Evolutionary conservation across 1,140 invertebrate genomes (phyloP).

Genomic region (Heliconius nattereri): DNA sequence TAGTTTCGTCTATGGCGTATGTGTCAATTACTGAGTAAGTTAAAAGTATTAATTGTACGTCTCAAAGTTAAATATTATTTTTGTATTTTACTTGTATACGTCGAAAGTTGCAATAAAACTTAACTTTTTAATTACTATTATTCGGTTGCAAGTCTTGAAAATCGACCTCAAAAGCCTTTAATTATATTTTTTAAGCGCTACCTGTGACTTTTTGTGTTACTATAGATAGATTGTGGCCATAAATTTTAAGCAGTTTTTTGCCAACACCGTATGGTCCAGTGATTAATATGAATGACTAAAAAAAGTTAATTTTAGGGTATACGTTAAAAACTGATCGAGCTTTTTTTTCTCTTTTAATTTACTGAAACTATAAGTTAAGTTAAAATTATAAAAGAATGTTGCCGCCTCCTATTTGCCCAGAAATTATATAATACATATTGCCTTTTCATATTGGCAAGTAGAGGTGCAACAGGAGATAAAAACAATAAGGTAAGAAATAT

Average conservation of each 20-base stretch:
- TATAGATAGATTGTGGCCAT: neutral
- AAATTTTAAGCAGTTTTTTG: conserved; percentile 2
- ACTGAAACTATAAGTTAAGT: neutral
- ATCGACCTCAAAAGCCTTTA: conserved; percentile 25
- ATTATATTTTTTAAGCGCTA: conserved; percentile 29
- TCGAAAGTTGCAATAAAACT: neutral
- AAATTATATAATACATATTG: too few relatives aligned
- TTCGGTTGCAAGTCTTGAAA: neutral
- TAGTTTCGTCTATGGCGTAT: too few relatives aligned
- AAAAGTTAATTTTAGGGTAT: neutral
- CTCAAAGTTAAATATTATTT: too few relatives aligned
- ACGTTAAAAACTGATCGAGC: neutral
- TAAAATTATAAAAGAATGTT: too few relatives aligned
- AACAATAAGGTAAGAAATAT: too few relatives aligned
- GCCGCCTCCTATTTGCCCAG: too few relatives aligned
- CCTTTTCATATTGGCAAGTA: too few relatives aligned
- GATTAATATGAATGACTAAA: conserved; percentile 4
- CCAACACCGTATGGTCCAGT: conserved; percentile 7
- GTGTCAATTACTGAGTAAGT: too few relatives aligned
- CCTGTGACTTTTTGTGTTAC: conserved; percentile 7
- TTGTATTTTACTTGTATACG: too few relatives aligned
- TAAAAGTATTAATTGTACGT: too few relatives aligned
- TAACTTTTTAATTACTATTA: neutral
- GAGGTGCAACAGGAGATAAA: too few relatives aligned
- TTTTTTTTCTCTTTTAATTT: neutral